phyloP scores from a whole-genome alignment of 1,140 invertebrate species.

The Ceratoteleas bidentatus region DNA sequence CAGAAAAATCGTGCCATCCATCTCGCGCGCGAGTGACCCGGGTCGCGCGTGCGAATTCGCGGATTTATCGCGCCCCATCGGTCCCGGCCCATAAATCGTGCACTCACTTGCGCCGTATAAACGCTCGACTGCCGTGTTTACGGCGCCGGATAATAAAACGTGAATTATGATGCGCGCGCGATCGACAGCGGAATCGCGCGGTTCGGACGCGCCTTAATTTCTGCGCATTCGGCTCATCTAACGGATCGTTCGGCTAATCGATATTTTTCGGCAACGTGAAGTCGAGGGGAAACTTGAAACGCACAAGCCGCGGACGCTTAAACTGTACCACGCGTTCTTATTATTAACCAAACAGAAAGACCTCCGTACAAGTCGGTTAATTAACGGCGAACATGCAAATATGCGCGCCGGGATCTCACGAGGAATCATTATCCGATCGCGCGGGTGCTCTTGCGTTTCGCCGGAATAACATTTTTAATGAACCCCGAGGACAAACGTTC shows the following conservation, averaged over 20 bases:
- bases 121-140: constrained; percentile 29
- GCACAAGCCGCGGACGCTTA: too few species aligned
- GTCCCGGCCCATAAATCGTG: constrained; percentile 34
- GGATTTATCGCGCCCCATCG: constrained; percentile 44
- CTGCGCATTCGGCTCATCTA: too few species aligned
- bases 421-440: constrained; percentile 56
- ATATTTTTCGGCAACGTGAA: not conserved
- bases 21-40: constrained; percentile 37
- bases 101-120: constrained; percentile 37
- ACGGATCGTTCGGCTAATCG: too few species aligned
- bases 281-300: too few species aligned
- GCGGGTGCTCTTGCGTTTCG: constrained; percentile 62
- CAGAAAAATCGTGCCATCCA: constrained; percentile 63
- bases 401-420: constrained; percentile 59
- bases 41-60: constrained; percentile 40
- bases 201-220: too few species aligned
- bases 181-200: constrained; percentile 7
- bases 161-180: constrained; percentile 39
- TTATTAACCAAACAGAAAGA: constrained; percentile 47
- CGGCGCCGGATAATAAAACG: constrained; percentile 37
- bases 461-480: constrained; percentile 75
- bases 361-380: constrained; percentile 42
- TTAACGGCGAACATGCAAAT: constrained; percentile 55
- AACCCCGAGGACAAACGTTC: not conserved
- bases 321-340: constrained; percentile 12